Evolutionary conservation across 2,113 vertebrate genomes (phyloP), one percentile per base, ranked within the genome.

Genomic region (Corythoichthys haematopterus): DNA sequence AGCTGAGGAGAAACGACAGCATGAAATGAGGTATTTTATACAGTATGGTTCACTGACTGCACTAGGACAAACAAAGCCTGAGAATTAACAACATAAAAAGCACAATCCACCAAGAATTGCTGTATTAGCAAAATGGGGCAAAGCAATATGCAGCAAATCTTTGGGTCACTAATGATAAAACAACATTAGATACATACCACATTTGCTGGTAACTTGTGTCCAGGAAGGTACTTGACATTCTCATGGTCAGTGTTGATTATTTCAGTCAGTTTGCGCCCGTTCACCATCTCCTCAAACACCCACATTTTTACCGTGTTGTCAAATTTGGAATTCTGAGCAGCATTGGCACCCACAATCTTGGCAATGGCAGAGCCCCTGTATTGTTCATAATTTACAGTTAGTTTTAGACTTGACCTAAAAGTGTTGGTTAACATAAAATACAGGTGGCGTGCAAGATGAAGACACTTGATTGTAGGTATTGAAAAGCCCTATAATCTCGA

Each of bases 351-450:
- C 2, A 94, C 93, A 4, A 98, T 95, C 90, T 96, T 98, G 87
- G 96, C 95, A 14, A 98, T 97, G 80, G 94, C 96, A 13, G 97
- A 98, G 68, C 96, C 97, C 96, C 97, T 99, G 89, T 8, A 3
- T 7, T 60, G 59, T 77, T 50, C 52, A 71, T 1, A 70, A 47
- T 47, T 8, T 51, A 0, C 53, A 8, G 60, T 76, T 52, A 69
- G 7, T 35, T 12, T 71, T 62, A 51, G 0, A 66, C 33, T 56
- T 36, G 33, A 46, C 7, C 6, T 0, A 8, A 43, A 2, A 61
- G 53, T 2, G 6, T 35, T 40, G 63, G n/a, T 46, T 40, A 66
- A 3, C 45, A 13, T 68, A 28, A 14, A 52, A 66, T 66, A 51
- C 15, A 15, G n/a, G 61, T 6, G 0, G 12, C 28, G 59, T 46